Evolutionary conservation across 2,113 vertebrate genomes (phyloP).

Genomic region (Eleginops maclovinus): DNA sequence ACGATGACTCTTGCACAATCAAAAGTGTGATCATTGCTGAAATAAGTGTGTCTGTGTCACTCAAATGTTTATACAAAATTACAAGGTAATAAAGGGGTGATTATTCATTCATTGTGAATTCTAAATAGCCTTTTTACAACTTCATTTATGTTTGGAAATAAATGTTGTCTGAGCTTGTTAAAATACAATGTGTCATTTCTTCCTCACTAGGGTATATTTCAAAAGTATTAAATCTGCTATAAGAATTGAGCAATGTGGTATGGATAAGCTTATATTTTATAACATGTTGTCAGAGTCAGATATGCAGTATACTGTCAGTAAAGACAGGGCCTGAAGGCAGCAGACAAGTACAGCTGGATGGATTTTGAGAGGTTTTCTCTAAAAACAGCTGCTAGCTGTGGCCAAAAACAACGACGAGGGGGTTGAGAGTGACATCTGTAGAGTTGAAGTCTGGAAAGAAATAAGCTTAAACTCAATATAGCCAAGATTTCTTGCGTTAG

Average conservation of each 20-base stretch:
- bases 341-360: slow-evolving; percentile 1
- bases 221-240: background rate
- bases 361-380: background rate
- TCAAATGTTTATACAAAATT: background rate
- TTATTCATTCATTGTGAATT: background rate
- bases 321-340: slow-evolving; percentile 19
- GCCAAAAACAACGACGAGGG: background rate
- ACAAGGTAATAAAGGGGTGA: background rate
- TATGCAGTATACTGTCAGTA: slow-evolving; percentile 6
- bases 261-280: slow-evolving; percentile 30
- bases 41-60: background rate
- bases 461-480: too few relatives aligned
- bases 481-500: too few relatives aligned
- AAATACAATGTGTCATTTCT: background rate
- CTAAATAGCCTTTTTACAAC: background rate
- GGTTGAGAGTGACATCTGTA: too few relatives aligned
- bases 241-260: slow-evolving; percentile 6
- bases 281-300: slow-evolving; percentile 42
- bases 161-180: background rate
- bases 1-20: too few relatives aligned
- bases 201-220: background rate
- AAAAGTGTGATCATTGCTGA: background rate
- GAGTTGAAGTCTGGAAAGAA: too few relatives aligned
- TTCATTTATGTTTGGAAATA: background rate
- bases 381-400: background rate